phyloP scores from a whole-genome alignment of 2,113 vertebrate species.

The Entomyzon cyanotis region DNA sequence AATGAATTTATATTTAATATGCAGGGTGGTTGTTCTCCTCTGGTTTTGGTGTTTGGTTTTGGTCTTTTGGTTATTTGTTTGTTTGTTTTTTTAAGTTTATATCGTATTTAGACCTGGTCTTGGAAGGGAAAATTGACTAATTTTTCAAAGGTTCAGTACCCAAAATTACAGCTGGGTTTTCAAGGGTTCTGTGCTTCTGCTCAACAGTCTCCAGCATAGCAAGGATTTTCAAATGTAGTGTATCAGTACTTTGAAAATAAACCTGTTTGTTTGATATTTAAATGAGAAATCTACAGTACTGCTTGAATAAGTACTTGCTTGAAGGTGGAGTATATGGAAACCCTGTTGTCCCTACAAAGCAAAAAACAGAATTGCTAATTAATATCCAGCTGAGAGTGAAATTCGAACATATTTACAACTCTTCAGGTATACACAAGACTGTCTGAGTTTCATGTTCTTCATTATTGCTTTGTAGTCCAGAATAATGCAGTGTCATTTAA shows the following conservation, averaged over 20 bases:
- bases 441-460: background rate
- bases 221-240: background rate
- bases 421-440: background rate
- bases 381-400: background rate
- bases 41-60: background rate
- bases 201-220: background rate
- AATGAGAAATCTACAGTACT: background rate
- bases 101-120: background rate
- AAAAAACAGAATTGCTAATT: background rate
- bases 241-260: background rate
- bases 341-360: background rate
- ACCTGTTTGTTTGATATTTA: background rate
- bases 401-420: background rate
- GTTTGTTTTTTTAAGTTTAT: background rate
- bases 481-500: background rate
- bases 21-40: background rate
- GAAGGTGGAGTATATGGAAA: background rate
- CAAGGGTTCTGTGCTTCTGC: background rate
- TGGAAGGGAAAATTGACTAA: background rate
- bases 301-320: background rate
- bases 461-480: background rate
- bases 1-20: background rate
- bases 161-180: background rate
- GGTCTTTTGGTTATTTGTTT: background rate
- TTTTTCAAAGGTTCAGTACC: background rate